These are phyloP conservation scores for Campoletis raptor DNA, from an alignment of 2,888 invertebrate species.

Conservation along the genomic window DNA sequence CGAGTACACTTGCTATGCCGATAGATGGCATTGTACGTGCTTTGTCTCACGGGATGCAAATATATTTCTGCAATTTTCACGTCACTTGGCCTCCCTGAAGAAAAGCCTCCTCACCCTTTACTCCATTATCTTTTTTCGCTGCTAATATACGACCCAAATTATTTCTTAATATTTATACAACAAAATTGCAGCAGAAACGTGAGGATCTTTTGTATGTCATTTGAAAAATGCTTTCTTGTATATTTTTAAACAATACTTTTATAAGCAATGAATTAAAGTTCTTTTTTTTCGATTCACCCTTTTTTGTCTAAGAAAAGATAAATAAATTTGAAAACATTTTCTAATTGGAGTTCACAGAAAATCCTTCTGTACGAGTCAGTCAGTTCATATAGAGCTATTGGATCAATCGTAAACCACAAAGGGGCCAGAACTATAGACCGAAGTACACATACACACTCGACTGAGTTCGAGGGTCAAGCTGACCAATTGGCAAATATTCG, in stretches of 20 bases:
- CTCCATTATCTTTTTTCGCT: conserved; percentile 24
- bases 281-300: not conserved
- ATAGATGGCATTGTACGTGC: conserved; percentile 52
- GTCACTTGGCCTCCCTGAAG: conserved; percentile 22
- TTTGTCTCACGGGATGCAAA: conserved; percentile 67
- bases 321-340: no score
- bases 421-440: conserved; percentile 1
- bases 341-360: not conserved
- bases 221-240: not conserved
- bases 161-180: conserved; percentile 57
- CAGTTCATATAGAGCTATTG: not conserved
- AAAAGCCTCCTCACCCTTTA: conserved; percentile 8
- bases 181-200: not conserved
- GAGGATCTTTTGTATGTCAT: not conserved
- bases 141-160: conserved; percentile 64
- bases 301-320: no score
- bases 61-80: conserved; percentile 71
- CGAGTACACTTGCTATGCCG: conserved; percentile 35
- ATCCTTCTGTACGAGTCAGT: not conserved
- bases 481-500: conserved; percentile 53
- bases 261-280: not conserved
- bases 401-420: conserved; percentile 42
- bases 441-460: conserved; percentile 26
- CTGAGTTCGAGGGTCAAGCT: conserved; percentile 31
- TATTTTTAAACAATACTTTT: not conserved